Evolutionary conservation across 2,113 vertebrate genomes (phyloP).

Genomic region (Merops nubicus): DNA sequence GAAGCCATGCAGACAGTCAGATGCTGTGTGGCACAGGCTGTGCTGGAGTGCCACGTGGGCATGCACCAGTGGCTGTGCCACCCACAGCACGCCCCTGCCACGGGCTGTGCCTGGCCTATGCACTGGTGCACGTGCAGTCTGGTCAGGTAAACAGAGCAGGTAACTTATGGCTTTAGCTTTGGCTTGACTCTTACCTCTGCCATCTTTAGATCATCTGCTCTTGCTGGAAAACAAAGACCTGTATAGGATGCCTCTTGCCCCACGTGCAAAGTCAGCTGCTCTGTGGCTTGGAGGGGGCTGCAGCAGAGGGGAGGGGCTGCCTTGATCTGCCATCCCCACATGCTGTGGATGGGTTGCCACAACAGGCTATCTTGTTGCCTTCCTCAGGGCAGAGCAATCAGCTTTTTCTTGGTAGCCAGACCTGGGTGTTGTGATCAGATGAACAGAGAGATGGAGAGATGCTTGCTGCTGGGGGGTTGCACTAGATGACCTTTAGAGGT

Average conservation of each 20-base stretch:
- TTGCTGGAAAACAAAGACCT: background rate
- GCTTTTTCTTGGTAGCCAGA: background rate
- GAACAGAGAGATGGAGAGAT: background rate
- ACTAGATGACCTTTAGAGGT: too few species aligned
- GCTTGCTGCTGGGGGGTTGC: too few species aligned
- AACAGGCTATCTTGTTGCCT: background rate
- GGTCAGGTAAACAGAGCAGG: rapidly evolving
- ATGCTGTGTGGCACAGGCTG: rapidly evolving
- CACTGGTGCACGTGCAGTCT: rapidly evolving
- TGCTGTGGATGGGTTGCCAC: background rate
- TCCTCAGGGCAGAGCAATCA: rapidly evolving
- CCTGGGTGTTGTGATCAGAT: background rate
- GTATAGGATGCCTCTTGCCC: background rate
- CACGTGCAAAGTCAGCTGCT: too few species aligned
- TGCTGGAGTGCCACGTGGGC: background rate
- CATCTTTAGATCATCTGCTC: background rate
- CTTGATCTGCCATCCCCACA: rapidly evolving
- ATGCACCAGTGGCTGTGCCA: background rate
- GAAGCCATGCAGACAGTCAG: background rate
- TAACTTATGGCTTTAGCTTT: background rate
- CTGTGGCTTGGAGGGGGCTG: background rate
- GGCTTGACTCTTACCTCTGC: background rate
- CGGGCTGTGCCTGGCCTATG: rapidly evolving
- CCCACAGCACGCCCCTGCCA: background rate
- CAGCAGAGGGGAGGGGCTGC: background rate